Percentiles rank a stretch among this genome's conserved stretches.
These are phyloP conservation scores for Drosophila multiciliata DNA, from an alignment of 2,888 invertebrate species.

Conservation along the genomic window DNA sequence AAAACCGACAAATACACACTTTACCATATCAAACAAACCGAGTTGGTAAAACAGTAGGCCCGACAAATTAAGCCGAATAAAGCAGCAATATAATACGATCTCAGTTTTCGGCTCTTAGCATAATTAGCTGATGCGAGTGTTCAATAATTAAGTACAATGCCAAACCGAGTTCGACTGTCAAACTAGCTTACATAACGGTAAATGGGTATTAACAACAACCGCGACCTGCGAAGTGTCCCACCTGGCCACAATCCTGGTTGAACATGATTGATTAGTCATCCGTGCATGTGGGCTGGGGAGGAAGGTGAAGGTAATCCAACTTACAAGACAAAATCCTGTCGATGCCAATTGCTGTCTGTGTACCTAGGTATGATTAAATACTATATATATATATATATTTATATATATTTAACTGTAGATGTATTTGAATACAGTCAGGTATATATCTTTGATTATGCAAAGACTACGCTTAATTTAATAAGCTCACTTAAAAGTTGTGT, in stretches of 20 bases:
- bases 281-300: constrained; percentile 1
- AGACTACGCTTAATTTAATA: constrained; percentile 54
- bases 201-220: constrained; percentile 16
- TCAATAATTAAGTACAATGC: constrained; percentile 69
- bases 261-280: constrained; percentile 66
- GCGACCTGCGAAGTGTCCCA: constrained; percentile 9
- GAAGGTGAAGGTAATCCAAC: constrained; percentile 31
- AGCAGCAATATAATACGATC: constrained; percentile 22
- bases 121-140: constrained; percentile 68
- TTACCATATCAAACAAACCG: constrained; percentile 21
- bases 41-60: background rate
- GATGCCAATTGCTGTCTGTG: constrained; percentile 25
- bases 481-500: constrained; percentile 40
- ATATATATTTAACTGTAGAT: background rate
- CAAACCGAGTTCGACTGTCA: constrained; percentile 38
- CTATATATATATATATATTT: background rate
- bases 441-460: constrained; percentile 47
- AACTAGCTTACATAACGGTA: constrained; percentile 20
- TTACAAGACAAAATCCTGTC: constrained; percentile 34
- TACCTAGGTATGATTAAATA: constrained; percentile 2
- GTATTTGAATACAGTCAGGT: background rate
- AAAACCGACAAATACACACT: constrained; percentile 29
- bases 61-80: constrained; percentile 21
- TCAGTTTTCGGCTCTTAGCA: constrained; percentile 51
- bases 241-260: constrained; percentile 17